Evolutionary conservation across 2,113 vertebrate species (phyloP).

Genomic region (Hydropotes inermis): DNA sequence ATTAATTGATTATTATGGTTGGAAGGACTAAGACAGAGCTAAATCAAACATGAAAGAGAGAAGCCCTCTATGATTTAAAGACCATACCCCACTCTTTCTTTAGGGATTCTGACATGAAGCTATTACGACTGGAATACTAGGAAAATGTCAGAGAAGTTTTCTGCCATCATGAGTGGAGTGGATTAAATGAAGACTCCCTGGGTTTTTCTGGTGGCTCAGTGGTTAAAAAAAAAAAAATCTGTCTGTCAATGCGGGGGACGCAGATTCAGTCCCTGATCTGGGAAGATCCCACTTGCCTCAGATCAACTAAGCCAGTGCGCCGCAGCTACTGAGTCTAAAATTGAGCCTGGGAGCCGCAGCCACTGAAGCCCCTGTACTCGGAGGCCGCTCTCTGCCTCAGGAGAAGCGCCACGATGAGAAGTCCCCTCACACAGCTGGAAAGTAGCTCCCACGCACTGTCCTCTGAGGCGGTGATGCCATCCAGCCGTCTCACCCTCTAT

Average conservation of each 20-base stretch:
- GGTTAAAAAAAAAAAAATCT: neutral
- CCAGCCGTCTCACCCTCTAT: fast-evolving
- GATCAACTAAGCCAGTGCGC: neutral
- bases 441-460: fast-evolving
- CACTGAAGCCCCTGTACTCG: fast-evolving
- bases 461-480: fast-evolving
- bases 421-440: fast-evolving
- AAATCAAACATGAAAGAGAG: neutral
- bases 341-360: neutral
- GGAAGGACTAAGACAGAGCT: neutral
- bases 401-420: fast-evolving
- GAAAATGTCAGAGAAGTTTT: neutral
- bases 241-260: neutral
- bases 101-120: neutral
- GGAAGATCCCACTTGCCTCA: neutral
- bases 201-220: neutral
- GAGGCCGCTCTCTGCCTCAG: fast-evolving
- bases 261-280: neutral
- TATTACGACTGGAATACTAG: neutral
- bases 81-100: neutral
- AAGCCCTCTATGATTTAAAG: neutral
- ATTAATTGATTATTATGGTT: neutral
- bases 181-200: neutral
- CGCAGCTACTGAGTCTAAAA: neutral
- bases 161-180: neutral